Conservation (phyloP, 2,888 invertebrate species). For the Chironomus tentans region DNA sequence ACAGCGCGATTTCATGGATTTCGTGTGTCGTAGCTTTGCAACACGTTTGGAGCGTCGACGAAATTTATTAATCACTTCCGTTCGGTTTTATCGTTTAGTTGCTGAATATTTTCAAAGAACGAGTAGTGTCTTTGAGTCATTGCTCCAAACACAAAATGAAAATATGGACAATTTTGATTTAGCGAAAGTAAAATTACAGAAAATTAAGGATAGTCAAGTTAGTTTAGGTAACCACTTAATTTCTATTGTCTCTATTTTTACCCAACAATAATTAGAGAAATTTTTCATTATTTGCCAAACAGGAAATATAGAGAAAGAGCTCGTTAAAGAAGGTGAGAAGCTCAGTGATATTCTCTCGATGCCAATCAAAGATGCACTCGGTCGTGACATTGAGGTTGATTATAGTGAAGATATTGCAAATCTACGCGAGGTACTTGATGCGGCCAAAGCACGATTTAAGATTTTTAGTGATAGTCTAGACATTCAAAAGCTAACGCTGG, state of each 20-base stretch:
- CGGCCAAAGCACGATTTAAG: slow-evolving; percentile 58
- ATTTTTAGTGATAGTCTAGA: slow-evolving; percentile 67
- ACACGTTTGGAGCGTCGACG: slow-evolving; percentile 61
- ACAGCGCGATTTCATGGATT: slow-evolving; percentile 73
- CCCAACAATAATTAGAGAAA: too few species aligned
- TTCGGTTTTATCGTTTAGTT: slow-evolving; percentile 64
- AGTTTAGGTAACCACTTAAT: slow-evolving; percentile 47
- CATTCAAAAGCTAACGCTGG: slow-evolving; percentile 63
- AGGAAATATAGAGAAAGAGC: slow-evolving; percentile 59
- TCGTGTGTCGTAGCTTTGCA: slow-evolving; percentile 68
- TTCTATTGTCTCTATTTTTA: neutral
- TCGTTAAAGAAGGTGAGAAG: slow-evolving; percentile 65
- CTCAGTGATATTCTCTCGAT: slow-evolving; percentile 66
- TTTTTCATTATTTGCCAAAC: slow-evolving; percentile 29
- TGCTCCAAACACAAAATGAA: slow-evolving; percentile 38
- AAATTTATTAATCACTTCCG: slow-evolving; percentile 63
- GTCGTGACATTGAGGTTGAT: slow-evolving; percentile 58
- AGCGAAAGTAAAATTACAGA: slow-evolving; percentile 48
- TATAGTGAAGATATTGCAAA: slow-evolving; percentile 63
- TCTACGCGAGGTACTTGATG: slow-evolving; percentile 60
- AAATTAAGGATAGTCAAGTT: slow-evolving; percentile 52
- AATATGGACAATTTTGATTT: slow-evolving; percentile 49
- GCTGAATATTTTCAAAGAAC: slow-evolving; percentile 62
- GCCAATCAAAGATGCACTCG: slow-evolving; percentile 68
- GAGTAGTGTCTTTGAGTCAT: slow-evolving; percentile 56